Evolutionary conservation across 2,888 invertebrate genomes (phyloP).

Genomic region (Chrysopilus asiliformis): DNA sequence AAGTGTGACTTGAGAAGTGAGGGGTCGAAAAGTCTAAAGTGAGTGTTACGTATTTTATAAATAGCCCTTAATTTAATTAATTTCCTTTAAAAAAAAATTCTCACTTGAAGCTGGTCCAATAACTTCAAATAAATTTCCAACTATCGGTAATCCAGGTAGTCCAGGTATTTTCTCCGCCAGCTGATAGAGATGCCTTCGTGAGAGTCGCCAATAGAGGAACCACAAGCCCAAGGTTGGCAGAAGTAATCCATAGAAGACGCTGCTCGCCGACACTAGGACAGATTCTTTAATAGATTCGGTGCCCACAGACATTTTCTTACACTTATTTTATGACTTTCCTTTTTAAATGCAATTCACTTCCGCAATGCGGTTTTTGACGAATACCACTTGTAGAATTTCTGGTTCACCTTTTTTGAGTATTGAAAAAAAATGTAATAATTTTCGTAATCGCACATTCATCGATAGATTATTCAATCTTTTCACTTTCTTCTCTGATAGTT

Average conservation of each 20-base stretch:
- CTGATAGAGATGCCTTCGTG: constrained; percentile 55
- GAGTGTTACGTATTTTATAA: too few species aligned
- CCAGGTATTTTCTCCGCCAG: constrained; percentile 60
- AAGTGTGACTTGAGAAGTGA: too few species aligned
- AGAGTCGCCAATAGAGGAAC: constrained; percentile 62
- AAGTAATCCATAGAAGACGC: constrained; percentile 57
- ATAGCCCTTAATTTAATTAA: background rate
- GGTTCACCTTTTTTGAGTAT: too few species aligned
- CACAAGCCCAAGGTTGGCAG: constrained; percentile 55
- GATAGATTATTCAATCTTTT: too few species aligned
- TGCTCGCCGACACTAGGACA: constrained; percentile 42
- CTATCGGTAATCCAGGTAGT: constrained; percentile 53
- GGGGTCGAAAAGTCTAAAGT: too few species aligned
- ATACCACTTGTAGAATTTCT: background rate
- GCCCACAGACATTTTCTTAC: constrained; percentile 19
- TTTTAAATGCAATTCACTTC: background rate
- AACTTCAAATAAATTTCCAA: constrained; percentile 64
- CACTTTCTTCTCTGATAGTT: too few species aligned
- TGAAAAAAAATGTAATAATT: too few species aligned
- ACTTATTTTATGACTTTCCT: background rate
- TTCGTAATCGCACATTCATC: too few species aligned
- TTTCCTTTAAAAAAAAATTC: constrained; percentile 10
- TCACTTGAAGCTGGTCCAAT: constrained; percentile 58
- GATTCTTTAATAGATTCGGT: constrained; percentile 31
- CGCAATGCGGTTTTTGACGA: background rate